Evolutionary conservation across 2,888 invertebrate genomes (phyloP).

Genomic region (Hypercompe scribonia): DNA sequence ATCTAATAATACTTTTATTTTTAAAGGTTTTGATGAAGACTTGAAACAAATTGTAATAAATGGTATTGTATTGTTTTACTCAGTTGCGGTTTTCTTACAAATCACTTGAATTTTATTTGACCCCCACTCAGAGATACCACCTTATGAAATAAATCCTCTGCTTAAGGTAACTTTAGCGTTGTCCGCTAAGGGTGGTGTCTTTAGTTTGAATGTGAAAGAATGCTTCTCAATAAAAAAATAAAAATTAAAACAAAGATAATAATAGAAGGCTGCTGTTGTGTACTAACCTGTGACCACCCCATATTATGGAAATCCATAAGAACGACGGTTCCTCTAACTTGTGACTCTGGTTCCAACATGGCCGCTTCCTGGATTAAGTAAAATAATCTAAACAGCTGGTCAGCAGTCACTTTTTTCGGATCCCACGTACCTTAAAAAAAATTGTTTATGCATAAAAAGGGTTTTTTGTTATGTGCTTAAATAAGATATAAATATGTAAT

Average conservation of each 20-base stretch:
- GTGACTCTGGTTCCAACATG: conserved; percentile 89
- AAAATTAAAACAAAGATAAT: not conserved
- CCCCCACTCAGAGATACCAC: too few relatives aligned
- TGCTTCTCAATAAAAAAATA: not conserved
- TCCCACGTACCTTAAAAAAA: conserved; percentile 89
- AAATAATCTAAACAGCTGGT: conserved; percentile 92
- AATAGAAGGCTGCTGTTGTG: too few relatives aligned
- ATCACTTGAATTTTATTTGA: not conserved
- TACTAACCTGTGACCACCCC: conserved; percentile 90
- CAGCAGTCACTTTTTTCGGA: conserved; percentile 90
- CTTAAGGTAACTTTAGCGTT: not conserved
- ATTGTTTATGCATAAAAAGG: not conserved
- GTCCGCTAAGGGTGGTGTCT: not conserved
- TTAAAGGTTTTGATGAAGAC: too few relatives aligned
- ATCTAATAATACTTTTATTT: not conserved
- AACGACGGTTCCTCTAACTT: conserved; percentile 93
- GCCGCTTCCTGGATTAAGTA: conserved; percentile 93
- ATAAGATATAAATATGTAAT: not conserved
- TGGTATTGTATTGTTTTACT: too few relatives aligned
- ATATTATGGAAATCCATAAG: conserved; percentile 94
- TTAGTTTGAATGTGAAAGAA: not conserved
- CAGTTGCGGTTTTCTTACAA: too few relatives aligned
- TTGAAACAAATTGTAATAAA: too few relatives aligned
- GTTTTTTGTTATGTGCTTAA: not conserved
- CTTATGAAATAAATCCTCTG: not conserved